phyloP scores from a whole-genome alignment of 2,113 vertebrate genomes.

The Anolis sagrei region DNA sequence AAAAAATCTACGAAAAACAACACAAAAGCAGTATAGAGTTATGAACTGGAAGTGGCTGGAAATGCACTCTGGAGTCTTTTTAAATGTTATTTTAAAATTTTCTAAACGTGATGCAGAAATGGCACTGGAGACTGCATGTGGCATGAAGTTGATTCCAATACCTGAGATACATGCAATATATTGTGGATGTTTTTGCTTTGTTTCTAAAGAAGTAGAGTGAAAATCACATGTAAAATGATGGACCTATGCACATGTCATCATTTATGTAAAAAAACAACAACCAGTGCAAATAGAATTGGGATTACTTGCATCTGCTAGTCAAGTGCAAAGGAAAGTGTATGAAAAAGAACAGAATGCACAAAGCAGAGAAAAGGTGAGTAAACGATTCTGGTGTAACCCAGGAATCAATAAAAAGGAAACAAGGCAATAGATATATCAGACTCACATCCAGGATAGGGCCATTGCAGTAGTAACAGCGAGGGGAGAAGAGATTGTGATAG shows the following conservation, averaged over 20 bases:
- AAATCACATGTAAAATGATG: neutral
- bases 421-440: neutral
- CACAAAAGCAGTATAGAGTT: too few species aligned
- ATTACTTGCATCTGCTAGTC: neutral
- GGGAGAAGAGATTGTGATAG: constrained; percentile 97
- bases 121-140: neutral
- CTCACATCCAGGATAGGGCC: constrained; percentile 97
- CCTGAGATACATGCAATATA: neutral
- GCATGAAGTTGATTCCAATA: neutral
- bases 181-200: neutral
- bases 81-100: neutral
- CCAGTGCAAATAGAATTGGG: neutral
- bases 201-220: neutral
- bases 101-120: neutral
- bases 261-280: neutral
- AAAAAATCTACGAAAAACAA: too few species aligned
- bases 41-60: neutral
- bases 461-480: constrained; percentile 97
- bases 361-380: neutral
- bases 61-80: neutral
- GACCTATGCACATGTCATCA: neutral
- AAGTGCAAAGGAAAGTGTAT: neutral
- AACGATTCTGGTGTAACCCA: neutral
- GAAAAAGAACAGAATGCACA: neutral
- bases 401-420: too few species aligned